Evolutionary conservation across 2,888 invertebrate genomes (phyloP), one percentile per base, ranked within the genome.

Genomic region (Coronaproctus castanopsis): DNA sequence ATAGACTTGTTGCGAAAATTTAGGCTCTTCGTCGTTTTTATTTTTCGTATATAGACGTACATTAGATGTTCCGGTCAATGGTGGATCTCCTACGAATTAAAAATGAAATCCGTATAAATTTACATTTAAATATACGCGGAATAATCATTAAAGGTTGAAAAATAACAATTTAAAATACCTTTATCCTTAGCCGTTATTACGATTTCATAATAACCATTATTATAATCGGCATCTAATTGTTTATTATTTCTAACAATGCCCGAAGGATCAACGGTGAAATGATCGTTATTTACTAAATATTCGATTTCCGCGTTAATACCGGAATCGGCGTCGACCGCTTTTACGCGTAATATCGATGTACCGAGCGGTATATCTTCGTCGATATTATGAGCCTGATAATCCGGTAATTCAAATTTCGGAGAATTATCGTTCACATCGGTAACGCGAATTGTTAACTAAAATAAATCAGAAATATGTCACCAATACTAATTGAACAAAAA

Each of bases 381-480:
- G 1, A 95, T 87, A 70, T 93, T 93, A 73, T 92, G 91, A 0
- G 92, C 91, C 72, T 95, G 93, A 73, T 96, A 96, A 72, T 96
- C 90, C 0, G 95, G 95, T 64, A 96, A 74, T 73, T 95, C 93
- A 69, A 91, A 95, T 72, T 91, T 89, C 0, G 96, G 96, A 8
- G 91, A 88, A 73, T 97, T 96, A 75, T 97, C 97, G 71, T 98
- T 98, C 52, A 93, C 89, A 72, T 97, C 97, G 3, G 88, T 88
- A 53, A 98, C 92, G 64, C 89, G 82, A 64, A 93, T 91, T 2
- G 90, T 92, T 54, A 92, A 73, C 90, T 91, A 76, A 51, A 79
- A 78, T 62, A 64, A 19, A 24, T 49, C 24, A 48, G 57, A 22
- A 10, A 36, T n/a, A 58, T n/a, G 18, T 23, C n/a, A n/a, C n/a